A percentile compares a stretch with the other conserved stretches of the same genome.
Conservation (phyloP, 2,113 vertebrate species). For the Poeciliopsis prolifica region DNA sequence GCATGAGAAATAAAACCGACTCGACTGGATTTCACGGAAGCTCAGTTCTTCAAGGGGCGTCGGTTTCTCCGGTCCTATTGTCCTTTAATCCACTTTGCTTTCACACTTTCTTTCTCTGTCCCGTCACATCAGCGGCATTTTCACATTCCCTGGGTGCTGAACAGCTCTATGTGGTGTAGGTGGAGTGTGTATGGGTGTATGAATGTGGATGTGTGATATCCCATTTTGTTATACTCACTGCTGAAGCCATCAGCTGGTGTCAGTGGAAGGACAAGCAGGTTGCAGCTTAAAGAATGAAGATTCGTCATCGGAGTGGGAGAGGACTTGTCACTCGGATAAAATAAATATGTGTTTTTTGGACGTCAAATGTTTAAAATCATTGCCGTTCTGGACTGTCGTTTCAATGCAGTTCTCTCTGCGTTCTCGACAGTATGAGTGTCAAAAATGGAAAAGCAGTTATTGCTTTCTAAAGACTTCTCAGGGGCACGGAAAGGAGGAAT, state of each 20-base stretch:
- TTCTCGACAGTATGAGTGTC: neutral
- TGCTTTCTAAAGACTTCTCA: constrained; percentile 18
- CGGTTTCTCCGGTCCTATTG: constrained; percentile 14
- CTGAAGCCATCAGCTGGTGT: constrained; percentile 7
- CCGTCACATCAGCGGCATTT: constrained; percentile 49
- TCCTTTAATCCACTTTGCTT: constrained; percentile 35
- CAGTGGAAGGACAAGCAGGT: constrained; percentile 31
- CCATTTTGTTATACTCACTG: constrained; percentile 9
- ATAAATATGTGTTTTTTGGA: constrained; percentile 22
- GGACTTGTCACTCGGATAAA: constrained; percentile 1
- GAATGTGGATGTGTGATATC: constrained; percentile 49
- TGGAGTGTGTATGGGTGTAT: constrained; percentile 27
- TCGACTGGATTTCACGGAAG: constrained; percentile 26
- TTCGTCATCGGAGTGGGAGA: neutral
- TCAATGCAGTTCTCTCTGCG: no score
- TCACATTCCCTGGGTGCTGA: constrained; percentile 36
- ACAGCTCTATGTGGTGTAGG: constrained; percentile 49
- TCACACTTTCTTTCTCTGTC: constrained; percentile 34
- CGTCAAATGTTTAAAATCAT: constrained; percentile 10
- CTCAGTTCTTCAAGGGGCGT: constrained; percentile 30
- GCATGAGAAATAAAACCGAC: constrained; percentile 41
- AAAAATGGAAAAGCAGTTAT: neutral
- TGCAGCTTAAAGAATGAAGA: constrained; percentile 30
- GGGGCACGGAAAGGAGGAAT: neutral
- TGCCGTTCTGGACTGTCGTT: no score